Percentiles rank a stretch among this genome's conserved stretches.
Evolutionary conservation across 2,797 vertebrate genomes (phyloP).

Genomic region (Percopsis omiscomaycus): DNA sequence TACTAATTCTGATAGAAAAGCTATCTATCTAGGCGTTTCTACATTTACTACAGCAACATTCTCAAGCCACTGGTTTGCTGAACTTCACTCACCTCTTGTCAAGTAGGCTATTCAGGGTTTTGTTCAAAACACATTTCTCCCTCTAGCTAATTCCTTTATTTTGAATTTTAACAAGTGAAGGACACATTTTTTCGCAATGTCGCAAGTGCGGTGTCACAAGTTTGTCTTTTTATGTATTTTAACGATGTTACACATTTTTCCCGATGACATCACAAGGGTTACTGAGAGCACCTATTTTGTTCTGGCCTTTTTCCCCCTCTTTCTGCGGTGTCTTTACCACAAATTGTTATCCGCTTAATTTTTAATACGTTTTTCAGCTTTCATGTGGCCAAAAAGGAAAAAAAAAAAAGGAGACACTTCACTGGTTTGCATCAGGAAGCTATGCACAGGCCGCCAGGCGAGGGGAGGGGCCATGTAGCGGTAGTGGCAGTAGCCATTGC

Average conservation of each 20-base stretch:
- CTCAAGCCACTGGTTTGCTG: conserved; percentile 8
- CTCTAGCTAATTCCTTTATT: conserved; percentile 55
- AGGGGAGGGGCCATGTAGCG: conserved; percentile 40
- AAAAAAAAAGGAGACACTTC: conserved; percentile 44
- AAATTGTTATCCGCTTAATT: conserved; percentile 71
- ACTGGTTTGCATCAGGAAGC: conserved; percentile 59
- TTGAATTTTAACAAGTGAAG: conserved; percentile 66
- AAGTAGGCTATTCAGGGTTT: conserved; percentile 26
- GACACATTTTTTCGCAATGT: conserved; percentile 68
- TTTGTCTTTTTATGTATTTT: conserved; percentile 63
- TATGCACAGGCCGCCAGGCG: conserved; percentile 34
- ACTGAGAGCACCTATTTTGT: conserved; percentile 56
- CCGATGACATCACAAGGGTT: conserved; percentile 75
- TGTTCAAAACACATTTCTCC: conserved; percentile 42
- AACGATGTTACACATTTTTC: conserved; percentile 74
- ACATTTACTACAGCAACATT: neutral
- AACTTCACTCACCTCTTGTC: conserved; percentile 47
- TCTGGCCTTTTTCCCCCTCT: conserved; percentile 43
- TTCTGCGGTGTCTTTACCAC: conserved; percentile 43
- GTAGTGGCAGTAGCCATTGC: conserved; percentile 35
- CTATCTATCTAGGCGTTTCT: neutral
- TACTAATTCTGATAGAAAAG: conserved; percentile 18
- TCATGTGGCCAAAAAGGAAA: conserved; percentile 60
- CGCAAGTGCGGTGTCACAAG: conserved; percentile 66
- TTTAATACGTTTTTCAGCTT: conserved; percentile 64